Conservation (phyloP, 2,888 invertebrate genomes). For the Trilocha varians region DNA sequence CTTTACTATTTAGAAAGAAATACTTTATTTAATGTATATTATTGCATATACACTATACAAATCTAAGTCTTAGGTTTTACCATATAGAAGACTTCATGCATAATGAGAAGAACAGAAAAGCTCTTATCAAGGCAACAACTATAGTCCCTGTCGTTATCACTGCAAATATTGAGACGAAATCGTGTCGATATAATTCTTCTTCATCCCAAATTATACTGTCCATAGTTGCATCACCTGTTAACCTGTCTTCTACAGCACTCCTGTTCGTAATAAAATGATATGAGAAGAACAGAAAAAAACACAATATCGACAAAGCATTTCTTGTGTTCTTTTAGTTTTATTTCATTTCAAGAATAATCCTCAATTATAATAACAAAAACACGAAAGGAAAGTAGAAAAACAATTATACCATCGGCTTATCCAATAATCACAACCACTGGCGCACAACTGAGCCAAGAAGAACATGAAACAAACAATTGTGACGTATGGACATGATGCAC, state of each 20-base stretch:
- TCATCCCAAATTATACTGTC: conserved; percentile 51
- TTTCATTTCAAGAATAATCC: neutral
- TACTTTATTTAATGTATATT: neutral
- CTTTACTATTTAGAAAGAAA: neutral
- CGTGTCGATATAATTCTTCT: conserved; percentile 38
- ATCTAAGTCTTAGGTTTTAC: conserved; percentile 21
- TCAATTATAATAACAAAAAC: neutral
- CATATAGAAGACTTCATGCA: conserved; percentile 78
- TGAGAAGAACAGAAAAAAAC: no score
- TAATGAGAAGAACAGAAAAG: conserved; percentile 76
- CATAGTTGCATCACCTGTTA: conserved; percentile 53
- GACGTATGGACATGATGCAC: conserved; percentile 37
- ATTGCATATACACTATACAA: neutral
- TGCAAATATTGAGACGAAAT: conserved; percentile 68
- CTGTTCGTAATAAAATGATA: conserved; percentile 28
- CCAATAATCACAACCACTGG: conserved; percentile 62
- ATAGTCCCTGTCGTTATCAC: conserved; percentile 71
- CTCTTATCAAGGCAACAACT: conserved; percentile 74
- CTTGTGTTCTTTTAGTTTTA: neutral
- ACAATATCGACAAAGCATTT: no score
- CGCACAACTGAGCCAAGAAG: conserved; percentile 73
- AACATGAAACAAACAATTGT: conserved; percentile 43
- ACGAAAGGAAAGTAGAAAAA: neutral
- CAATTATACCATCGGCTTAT: conserved; percentile 50
- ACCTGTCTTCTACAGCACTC: conserved; percentile 53